phyloP scores from a whole-genome alignment of 1,140 invertebrate genomes.

The Homalodisca vitripennis region DNA sequence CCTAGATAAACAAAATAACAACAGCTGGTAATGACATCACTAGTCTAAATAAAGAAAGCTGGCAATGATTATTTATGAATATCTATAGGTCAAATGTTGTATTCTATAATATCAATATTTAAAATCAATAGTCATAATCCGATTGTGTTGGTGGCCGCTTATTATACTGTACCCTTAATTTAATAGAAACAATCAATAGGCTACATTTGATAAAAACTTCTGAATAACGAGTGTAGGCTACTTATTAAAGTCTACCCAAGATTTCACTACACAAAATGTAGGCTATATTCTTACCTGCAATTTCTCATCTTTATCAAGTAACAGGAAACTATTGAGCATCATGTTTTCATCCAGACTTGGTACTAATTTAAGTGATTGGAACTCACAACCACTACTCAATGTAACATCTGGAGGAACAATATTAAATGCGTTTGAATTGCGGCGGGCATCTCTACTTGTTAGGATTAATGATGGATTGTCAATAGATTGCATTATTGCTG shows the following conservation, averaged over 20 bases:
- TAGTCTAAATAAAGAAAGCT: too few species aligned
- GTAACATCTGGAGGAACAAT: conserved; percentile 42
- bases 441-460: conserved; percentile 5
- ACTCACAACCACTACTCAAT: conserved; percentile 41
- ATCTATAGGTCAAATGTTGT: too few species aligned
- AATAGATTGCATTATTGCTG: conserved; percentile 44
- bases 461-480: conserved; percentile 36
- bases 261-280: not conserved
- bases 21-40: too few species aligned
- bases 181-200: not conserved
- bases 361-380: conserved; percentile 42
- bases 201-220: not conserved
- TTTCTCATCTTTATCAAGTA: conserved; percentile 57
- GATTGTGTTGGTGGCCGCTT: too few species aligned
- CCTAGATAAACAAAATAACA: too few species aligned
- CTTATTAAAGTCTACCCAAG: not conserved
- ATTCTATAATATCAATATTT: too few species aligned
- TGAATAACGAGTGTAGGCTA: not conserved
- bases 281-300: conserved; percentile 42
- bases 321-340: conserved; percentile 49
- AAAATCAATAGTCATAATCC: not conserved
- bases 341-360: conserved; percentile 37
- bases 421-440: conserved; percentile 2
- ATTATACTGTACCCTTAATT: not conserved
- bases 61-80: too few species aligned